Evolutionary conservation across 2,888 invertebrate genomes (phyloP).

Genomic region (Nomada lathburiana): DNA sequence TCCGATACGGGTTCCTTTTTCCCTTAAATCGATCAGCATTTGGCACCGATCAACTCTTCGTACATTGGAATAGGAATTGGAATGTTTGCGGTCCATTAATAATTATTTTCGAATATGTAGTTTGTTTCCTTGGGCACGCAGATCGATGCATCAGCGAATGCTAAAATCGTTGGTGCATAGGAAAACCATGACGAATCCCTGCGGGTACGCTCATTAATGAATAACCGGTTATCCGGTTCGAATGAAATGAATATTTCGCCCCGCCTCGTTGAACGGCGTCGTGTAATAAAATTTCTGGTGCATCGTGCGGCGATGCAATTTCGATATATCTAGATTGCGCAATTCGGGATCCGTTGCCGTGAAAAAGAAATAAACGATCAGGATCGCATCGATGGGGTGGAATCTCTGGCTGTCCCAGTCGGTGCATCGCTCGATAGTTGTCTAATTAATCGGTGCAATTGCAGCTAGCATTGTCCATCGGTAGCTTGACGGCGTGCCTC

Average conservation of each 20-base stretch:
- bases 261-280: not conserved
- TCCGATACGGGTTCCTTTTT: not conserved
- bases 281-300: not conserved
- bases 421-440: constrained; percentile 35
- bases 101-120: not conserved
- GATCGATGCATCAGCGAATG: constrained; percentile 10
- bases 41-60: too few relatives aligned
- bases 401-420: constrained; percentile 37
- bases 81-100: not conserved
- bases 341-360: not conserved
- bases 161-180: not conserved
- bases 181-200: constrained; percentile 18
- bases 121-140: not conserved
- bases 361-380: constrained; percentile 68
- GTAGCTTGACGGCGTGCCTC: not conserved
- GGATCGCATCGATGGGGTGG: constrained; percentile 55
- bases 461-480: constrained; percentile 22
- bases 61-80: too few relatives aligned
- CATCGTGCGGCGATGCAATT: not conserved
- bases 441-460: constrained; percentile 72
- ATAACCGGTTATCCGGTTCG: constrained; percentile 10
- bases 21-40: too few relatives aligned
- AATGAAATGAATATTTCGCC: not conserved
- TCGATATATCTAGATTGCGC: not conserved
- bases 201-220: constrained; percentile 21